phyloP scores from a whole-genome alignment of 1,140 invertebrate species.

The Macrobrachium nipponense region DNA sequence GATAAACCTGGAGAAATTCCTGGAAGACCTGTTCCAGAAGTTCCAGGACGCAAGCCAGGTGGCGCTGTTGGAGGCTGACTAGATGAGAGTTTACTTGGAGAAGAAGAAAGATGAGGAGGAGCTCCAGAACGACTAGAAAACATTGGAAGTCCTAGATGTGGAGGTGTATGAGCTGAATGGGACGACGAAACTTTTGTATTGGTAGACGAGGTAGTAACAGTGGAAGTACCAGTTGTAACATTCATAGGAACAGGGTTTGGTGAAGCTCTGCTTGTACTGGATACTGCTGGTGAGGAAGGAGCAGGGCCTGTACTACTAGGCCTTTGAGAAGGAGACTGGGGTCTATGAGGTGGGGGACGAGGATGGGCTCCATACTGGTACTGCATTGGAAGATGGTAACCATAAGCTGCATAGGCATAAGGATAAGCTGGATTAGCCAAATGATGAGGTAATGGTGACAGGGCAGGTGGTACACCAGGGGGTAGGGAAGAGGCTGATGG shows the following conservation, averaged over 20 bases:
- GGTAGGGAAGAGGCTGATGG: neutral
- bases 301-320: constrained; percentile 67
- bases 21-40: constrained; percentile 29
- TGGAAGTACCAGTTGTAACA: constrained; percentile 69
- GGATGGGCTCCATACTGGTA: constrained; percentile 66
- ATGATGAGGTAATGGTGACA: constrained; percentile 65
- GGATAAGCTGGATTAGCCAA: constrained; percentile 65
- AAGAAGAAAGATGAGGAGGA: constrained; percentile 47
- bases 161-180: constrained; percentile 10
- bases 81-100: constrained; percentile 50
- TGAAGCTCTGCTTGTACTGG: constrained; percentile 65
- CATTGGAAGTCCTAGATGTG: constrained; percentile 57
- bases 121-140: constrained; percentile 33
- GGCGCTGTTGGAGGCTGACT: constrained; percentile 46
- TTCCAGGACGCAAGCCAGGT: constrained; percentile 28
- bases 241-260: constrained; percentile 70
- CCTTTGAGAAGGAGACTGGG: constrained; percentile 67
- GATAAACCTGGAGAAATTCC: constrained; percentile 42
- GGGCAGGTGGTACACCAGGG: constrained; percentile 40
- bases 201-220: constrained; percentile 53
- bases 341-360: constrained; percentile 64
- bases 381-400: constrained; percentile 69
- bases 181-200: constrained; percentile 41
- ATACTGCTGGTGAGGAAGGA: constrained; percentile 69
- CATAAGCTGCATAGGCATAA: constrained; percentile 67